Conservation (phyloP, 2,113 vertebrate genomes). For the Rattus rattus region DNA sequence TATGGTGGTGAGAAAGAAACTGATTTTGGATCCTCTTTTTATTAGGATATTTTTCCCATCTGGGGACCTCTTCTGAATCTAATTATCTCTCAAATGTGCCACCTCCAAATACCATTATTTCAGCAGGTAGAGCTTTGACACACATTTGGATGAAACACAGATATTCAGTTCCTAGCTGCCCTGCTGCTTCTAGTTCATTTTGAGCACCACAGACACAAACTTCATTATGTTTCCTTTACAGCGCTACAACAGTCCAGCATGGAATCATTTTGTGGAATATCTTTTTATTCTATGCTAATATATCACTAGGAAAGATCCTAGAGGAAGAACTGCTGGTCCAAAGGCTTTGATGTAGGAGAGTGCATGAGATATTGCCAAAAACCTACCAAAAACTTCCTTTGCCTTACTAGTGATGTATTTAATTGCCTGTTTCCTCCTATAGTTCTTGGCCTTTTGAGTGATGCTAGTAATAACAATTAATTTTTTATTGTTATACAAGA, state of each 20-base stretch:
- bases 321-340: neutral
- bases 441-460: neutral
- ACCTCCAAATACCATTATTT: neutral
- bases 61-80: neutral
- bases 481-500: conserved; percentile 7
- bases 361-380: neutral
- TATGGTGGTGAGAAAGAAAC: neutral
- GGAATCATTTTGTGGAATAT: neutral
- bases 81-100: neutral
- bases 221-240: neutral
- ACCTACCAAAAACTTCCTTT: neutral
- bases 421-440: neutral
- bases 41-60: neutral
- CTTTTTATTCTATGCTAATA: neutral
- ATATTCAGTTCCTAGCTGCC: neutral
- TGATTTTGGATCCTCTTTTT: neutral
- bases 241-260: neutral
- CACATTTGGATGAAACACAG: neutral
- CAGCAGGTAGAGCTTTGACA: neutral
- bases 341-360: neutral
- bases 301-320: neutral
- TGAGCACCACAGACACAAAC: neutral
- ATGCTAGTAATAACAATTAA: neutral
- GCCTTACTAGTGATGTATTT: neutral
- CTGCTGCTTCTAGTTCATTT: neutral